Evolutionary conservation across 1,140 invertebrate species (phyloP), one percentile per base, ranked within the genome.

Genomic region (Aphis gossypii): DNA sequence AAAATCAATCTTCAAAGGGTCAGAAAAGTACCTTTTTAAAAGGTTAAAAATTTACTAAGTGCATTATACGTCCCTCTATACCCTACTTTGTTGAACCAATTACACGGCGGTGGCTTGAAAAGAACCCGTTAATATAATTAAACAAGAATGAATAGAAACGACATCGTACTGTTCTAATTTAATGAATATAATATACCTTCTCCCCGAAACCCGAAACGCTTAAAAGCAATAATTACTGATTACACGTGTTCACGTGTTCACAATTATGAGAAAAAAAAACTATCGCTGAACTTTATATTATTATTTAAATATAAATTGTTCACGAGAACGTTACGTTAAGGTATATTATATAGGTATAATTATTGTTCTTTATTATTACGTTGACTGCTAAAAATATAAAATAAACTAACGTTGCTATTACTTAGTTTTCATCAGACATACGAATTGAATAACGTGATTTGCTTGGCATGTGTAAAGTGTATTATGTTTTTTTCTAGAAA

Each of bases 1-100:
- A 38, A 54, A 89, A 54, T 89, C 41, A 89, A 35, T 54, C 87
- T 89, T 89, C 87, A 54, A 54, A 51, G 48, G 48, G 48, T n/a
- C 46, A 54, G n/a, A 89, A 89, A 89, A 38, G n/a, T 54, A 89
- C 46, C 46, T 38, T 54, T 35, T 54, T 54, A 23, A 38, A 54
- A 89, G 9, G 46, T n/a, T 54, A 54, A 51, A 54, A 89, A 51
- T 89, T 30, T 20, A 54, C 48, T 54, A 54, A 89, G n/a, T 38
- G 46, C n/a, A 89, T 89, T 89, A 89, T 38, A 23, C 46, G 48
- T 89, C 11, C 35, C 87, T 20, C n/a, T 54, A 41, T 56, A 56
- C 51, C n/a, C n/a, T 38, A 56, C 88, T 38, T 38, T 54, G 88
- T 48, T 51, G 21, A 41, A 89, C 88, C 48, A 48, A 89, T 56